Conservation (phyloP, 2,113 vertebrate species). For the Mustelus asterias region DNA sequence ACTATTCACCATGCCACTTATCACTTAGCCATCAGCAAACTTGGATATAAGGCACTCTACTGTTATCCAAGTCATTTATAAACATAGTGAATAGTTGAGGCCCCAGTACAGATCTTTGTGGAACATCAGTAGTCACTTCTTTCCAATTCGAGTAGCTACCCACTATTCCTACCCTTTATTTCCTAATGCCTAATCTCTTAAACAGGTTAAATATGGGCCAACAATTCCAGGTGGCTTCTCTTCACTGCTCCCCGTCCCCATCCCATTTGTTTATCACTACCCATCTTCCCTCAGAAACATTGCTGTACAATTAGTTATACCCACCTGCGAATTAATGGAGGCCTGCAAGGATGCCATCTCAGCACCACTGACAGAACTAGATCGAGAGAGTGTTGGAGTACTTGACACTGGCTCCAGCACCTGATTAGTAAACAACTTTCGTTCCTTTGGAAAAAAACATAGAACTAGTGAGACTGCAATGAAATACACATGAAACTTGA, state of each 20-base stretch:
- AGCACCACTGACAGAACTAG: conserved; percentile 82
- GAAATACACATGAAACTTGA: not conserved
- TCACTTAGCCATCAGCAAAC: not conserved
- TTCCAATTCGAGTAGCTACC: not conserved
- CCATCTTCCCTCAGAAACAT: not conserved
- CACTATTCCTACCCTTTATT: not conserved
- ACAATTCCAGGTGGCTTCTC: not conserved
- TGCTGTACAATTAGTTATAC: not conserved
- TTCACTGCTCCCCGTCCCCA: not conserved
- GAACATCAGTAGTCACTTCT: not conserved
- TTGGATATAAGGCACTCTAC: not conserved
- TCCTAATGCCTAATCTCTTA: not conserved
- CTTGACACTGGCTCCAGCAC: conserved; percentile 70
- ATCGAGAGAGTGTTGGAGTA: conserved; percentile 83
- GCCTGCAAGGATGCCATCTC: conserved; percentile 77
- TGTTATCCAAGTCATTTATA: not conserved
- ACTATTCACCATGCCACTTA: too few relatives aligned
- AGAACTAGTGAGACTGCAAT: conserved; percentile 18
- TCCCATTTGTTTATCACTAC: not conserved
- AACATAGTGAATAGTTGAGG: not conserved
- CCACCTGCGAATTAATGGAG: conserved; percentile 80
- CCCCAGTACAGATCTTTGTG: not conserved
- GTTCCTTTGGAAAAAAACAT: conserved; percentile 62
- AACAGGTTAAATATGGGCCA: not conserved
- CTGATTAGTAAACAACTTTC: conserved; percentile 59